A percentile compares a stretch with the other conserved stretches of the same genome.
phyloP scores from a whole-genome alignment of 2,797 vertebrate species.

The Peromyscus eremicus region DNA sequence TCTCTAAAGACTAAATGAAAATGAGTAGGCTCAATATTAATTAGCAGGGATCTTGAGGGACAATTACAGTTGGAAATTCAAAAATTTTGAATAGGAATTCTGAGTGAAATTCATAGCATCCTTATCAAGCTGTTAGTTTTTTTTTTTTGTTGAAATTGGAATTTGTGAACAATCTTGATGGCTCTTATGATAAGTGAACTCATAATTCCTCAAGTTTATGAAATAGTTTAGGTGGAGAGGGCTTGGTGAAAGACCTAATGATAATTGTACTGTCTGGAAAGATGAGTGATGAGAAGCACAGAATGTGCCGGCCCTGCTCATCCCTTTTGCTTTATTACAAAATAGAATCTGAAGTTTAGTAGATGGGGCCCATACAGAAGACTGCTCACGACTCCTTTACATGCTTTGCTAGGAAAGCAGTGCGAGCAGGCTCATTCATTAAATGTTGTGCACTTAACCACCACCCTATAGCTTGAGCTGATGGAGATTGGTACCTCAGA shows the following conservation, averaged over 20 bases:
- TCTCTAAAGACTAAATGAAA: constrained; percentile 61
- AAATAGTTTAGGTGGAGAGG: constrained; percentile 17
- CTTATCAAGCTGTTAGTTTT: constrained; percentile 31
- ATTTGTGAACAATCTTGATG: constrained; percentile 60
- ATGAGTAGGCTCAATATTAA: constrained; percentile 53
- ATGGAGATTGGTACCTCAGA: not conserved
- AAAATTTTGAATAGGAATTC: constrained; percentile 44
- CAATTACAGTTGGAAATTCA: constrained; percentile 53
- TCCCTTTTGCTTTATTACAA: constrained; percentile 37
- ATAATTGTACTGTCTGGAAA: not conserved
- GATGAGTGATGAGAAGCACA: not conserved
- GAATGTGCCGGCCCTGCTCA: not conserved
- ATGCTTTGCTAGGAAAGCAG: not conserved
- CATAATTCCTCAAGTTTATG: constrained; percentile 41
- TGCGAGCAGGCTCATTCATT: not conserved
- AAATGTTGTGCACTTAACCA: not conserved
- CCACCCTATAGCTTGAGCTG: not conserved
- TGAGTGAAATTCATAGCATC: constrained; percentile 21
- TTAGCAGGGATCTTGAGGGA: constrained; percentile 36
- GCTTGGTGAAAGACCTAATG: constrained; percentile 16
- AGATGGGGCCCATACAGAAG: not conserved
- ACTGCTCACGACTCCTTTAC: not conserved
- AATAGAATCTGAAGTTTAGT: constrained; percentile 17
- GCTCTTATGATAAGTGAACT: not conserved
- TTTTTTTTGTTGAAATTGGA: constrained; percentile 61